Evolutionary conservation across 2,888 invertebrate genomes (phyloP), one percentile per base, ranked within the genome.

Genomic region (Cryptus viduatorius): DNA sequence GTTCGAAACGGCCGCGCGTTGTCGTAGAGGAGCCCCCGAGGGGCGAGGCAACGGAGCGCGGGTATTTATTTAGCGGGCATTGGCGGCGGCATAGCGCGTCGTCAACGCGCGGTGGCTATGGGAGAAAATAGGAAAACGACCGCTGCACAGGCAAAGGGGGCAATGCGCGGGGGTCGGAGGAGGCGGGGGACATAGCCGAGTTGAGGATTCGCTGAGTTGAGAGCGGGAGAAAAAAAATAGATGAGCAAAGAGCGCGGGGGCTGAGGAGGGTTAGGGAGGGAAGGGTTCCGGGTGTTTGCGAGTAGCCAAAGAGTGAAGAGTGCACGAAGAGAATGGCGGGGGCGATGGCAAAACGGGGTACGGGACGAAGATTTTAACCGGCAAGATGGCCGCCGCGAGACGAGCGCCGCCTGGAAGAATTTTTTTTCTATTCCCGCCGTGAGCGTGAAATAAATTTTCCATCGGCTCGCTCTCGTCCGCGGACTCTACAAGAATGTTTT

Each of bases 391-490:
- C 87, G 90, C 77, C 87, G 61, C 90, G 89, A 88, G 82, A 84
- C 80, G 86, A 92, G 92, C 93, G 93, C 92, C 93, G 90, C 90
- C 93, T 92, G 90, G 90, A 86, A 86, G 89, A 82, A 91, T 91
- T 93, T 93, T 93, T 88, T 85, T 84, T 91, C 88, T 89, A 89
- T 91, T 92, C 90, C 89, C 91, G 89, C 90, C 89, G 82, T 82
- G 77, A 83, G 82, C 80, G 85, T 85, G 69, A 86, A 87, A 80
- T 83, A 84, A 87, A 86, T 86, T 87, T 86, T 86, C 85, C 85
- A 86, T 86, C 77, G 72, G 56, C 72, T 77, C 53, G 10, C 68
- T 69, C 79, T 69, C 59, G 14, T 5, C 31, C 8, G 29, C 48
- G 12, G n/a, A 42, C 56, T 42, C 46, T 29, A 7, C 42, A 16